Evolutionary conservation across 2,888 invertebrate genomes (phyloP), one percentile per base, ranked within the genome.

Genomic region (Epistrophe grossulariae): DNA sequence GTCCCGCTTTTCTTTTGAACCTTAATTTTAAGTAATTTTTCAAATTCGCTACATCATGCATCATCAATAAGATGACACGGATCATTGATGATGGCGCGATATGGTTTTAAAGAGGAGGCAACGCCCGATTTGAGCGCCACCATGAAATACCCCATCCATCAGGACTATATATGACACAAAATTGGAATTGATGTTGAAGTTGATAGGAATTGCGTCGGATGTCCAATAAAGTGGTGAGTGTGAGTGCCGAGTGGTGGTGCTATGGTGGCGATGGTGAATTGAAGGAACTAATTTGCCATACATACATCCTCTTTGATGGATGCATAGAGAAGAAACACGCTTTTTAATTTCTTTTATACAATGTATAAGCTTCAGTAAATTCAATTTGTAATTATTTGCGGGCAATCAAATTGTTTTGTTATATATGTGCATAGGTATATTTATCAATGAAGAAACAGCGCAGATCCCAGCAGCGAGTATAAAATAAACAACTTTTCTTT

Each of bases 321-420:
- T 45, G n/a, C 15, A 38, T 48, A 15, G 28, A 13, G 24, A 38
- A 4, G 45, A 6, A 64, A 15, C 24, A 57, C 35, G 13, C 55
- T 11, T 31, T 35, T 57, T 17, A 64, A 71, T 43, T 55, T 48
- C 35, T 48, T 59, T 19, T 19, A n/a, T n/a, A 19, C 24, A 43
- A 45, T 24, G 38, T 76, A 24, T 24, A 74, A 81, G 85, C 78
- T 78, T 71, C 64, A 71, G 81, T 78, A 74, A 79, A 79, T 87
- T 87, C 74, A 79, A 79, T 83, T 83, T 87, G 87, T 83, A 87
- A 87, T 83, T 87, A 87, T 83, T 87, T 68, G 60, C 87, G 79
- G 79, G 79, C 66, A 87, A 87, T 83, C 60, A 64, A 72, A 76
- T 79, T 76, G 68, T 38, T 74, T 71, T 71, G 50, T 82, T 24